A percentile compares a stretch with the other conserved stretches of the same genome.
phyloP scores from a whole-genome alignment of 2,888 invertebrate species.

The Meghimatium bilineatum region DNA sequence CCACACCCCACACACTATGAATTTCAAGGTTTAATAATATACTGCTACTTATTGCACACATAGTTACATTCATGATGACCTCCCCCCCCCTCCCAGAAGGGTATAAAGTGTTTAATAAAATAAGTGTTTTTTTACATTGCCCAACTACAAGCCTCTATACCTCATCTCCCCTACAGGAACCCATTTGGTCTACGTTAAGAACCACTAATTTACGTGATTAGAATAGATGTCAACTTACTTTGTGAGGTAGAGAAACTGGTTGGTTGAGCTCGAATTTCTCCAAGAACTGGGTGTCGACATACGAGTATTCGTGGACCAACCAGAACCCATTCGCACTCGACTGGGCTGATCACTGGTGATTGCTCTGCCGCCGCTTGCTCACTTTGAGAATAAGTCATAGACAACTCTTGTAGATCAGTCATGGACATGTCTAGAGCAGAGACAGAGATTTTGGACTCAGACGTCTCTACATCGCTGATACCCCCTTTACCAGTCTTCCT shows the following conservation, averaged over 20 bases:
- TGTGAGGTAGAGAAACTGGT: not conserved
- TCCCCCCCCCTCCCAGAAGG: too few species aligned
- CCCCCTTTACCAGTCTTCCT: too few species aligned
- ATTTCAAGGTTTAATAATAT: too few species aligned
- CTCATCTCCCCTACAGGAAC: not conserved
- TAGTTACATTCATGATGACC: too few species aligned
- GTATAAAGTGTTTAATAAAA: too few species aligned
- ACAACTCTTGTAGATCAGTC: not conserved
- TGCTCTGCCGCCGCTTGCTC: not conserved
- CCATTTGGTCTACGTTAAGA: not conserved
- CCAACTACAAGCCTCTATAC: too few species aligned
- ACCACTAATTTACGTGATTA: not conserved
- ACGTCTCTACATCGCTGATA: too few species aligned
- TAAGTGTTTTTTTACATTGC: too few species aligned
- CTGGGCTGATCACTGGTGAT: not conserved
- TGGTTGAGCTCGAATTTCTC: constrained; percentile 16
- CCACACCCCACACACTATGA: too few species aligned
- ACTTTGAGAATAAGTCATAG: not conserved
- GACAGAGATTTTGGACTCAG: not conserved
- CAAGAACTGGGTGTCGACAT: constrained; percentile 28
- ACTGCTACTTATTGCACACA: too few species aligned
- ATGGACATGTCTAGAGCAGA: not conserved
- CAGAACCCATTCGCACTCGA: constrained; percentile 26
- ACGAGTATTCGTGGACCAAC: not conserved
- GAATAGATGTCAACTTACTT: not conserved